Conservation (phyloP, 2,888 invertebrate genomes). For the Germaria angustata region DNA sequence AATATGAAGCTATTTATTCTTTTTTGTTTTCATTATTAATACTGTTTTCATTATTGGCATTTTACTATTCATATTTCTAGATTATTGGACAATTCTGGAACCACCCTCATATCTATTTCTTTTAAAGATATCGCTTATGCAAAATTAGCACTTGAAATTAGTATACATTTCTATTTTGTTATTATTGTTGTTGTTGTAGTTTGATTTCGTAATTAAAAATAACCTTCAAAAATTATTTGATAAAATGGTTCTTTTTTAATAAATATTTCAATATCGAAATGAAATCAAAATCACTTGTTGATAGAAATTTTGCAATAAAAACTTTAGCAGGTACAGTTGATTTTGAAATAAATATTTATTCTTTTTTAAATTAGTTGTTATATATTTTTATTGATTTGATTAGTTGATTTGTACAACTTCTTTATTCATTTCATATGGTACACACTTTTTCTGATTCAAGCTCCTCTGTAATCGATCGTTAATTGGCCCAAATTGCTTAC, state of each 20-base stretch:
- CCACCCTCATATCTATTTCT: conserved; percentile 6
- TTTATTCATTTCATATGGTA: conserved; percentile 21
- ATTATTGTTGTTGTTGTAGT: conserved; percentile 41
- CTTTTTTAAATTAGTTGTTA: not conserved
- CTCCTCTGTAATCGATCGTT: conserved; percentile 26
- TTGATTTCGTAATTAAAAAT: conserved; percentile 65
- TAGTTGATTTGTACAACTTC: not conserved
- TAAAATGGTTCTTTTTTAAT: conserved; percentile 16
- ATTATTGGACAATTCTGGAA: not conserved
- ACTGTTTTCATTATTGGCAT: too few species aligned
- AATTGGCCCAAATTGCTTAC: conserved; percentile 2
- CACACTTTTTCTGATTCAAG: conserved; percentile 46
- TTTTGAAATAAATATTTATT: not conserved
- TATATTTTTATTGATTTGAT: not conserved
- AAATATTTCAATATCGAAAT: not conserved
- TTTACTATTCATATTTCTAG: too few species aligned
- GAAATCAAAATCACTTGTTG: conserved; percentile 14
- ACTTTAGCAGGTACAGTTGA: not conserved
- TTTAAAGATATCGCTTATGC: conserved; percentile 16
- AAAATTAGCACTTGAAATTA: conserved; percentile 28
- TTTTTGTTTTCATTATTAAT: too few species aligned
- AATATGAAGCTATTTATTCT: too few species aligned
- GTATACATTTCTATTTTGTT: conserved; percentile 7
- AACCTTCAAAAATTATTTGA: conserved; percentile 60
- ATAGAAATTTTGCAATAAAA: not conserved